Evolutionary conservation across 2,888 invertebrate species (phyloP), one percentile per base, ranked within the genome.

Genomic region (Hybos culiciformis): DNA sequence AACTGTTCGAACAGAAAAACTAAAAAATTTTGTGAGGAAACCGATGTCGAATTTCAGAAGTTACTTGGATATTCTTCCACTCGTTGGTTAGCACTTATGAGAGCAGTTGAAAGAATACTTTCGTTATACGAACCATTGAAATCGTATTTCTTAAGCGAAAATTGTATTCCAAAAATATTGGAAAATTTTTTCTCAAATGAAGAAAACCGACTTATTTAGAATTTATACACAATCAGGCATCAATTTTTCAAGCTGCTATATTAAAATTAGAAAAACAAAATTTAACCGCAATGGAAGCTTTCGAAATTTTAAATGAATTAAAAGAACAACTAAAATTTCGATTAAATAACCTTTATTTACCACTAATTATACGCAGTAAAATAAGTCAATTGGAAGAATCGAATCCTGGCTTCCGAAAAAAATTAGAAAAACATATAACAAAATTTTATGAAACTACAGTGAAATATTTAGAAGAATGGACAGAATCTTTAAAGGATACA

Each of bases 201-300:
- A 37, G 37, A 26, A 4, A 26, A 34, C 37, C 40, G 29, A 38
- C 41, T 32, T 46, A 39, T 46, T 43, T 46, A 41, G 41, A 46
- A 38, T 41, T 43, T 32, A 43, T 43, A 34, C 38, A 43, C 31
- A 43, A 46, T 37, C 46, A 43, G 43, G 43, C 41, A 38, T 15
- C 37, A 24, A 46, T 46, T 43, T 43, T 46, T 38, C 38, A 43
- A 41, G 43, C 23, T 41, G 40, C 33, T 34, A 20, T 46, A 46
- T 46, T 43, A 43, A 46, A 42, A 46, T 43, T 46, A 39, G 43
- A 43, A 43, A 46, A 41, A 34, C 39, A 46, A 41, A 43, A 33
- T 43, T 43, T 43, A 46, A 46, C 43, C 41, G 37, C 38, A 43
- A 41, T 43, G 43, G 43, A 41, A 41, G 41, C 43, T 39, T 43